Base-by-base conservation (phyloP, 1,140 invertebrate species). In the Orchestia grillus region DNA sequence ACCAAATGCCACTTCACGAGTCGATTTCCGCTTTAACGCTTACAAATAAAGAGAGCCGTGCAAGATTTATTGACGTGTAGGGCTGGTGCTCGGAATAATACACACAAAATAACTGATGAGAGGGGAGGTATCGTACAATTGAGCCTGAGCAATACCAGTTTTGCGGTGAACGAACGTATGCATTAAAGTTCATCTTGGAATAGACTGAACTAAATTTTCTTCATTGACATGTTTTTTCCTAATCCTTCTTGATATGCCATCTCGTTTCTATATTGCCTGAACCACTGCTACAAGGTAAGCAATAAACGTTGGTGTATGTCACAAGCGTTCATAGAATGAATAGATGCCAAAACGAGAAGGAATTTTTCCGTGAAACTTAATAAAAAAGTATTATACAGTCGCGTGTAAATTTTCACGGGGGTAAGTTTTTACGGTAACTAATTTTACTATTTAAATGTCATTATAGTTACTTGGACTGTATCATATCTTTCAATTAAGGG, bases 11-110 rank as follows among this genome's bases (percentile, higher is more conserved):
- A 36, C 92, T 45, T 47, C 92, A 45, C 41, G 92, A 94, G 92
- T 44, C 44, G 92, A 94, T 94, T 94, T 94, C 92, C 92, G 92
- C 92, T 94, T 94, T 94, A 91, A 94, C 92, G 92, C 92, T 47
- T 94, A 44, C 44, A 94, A 94, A 94, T 94, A 94, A 94, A 94
- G 92, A 44, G 92, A 44, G 44, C 43, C n/a, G 88, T 90, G 92
- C 40, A 45, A 94, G 92, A 94, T 94, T 94, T 94, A 94, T 94
- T 42, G 92, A 40, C 44, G 92, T 44, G 92, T 11, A 44, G 44
- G 44, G 92, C 44, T 94, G 92, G 43, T 94, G 43, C 11, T 40
- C 41, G 8, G 28, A 42, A 44, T 44, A 90, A 90, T 90, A 36
- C 43, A 90, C 88, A 77, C 62, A 77, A 23, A 77, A 77, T 77